Conservation (phyloP, 2,113 vertebrate genomes). For the Pelvicachromis taeniatus region DNA sequence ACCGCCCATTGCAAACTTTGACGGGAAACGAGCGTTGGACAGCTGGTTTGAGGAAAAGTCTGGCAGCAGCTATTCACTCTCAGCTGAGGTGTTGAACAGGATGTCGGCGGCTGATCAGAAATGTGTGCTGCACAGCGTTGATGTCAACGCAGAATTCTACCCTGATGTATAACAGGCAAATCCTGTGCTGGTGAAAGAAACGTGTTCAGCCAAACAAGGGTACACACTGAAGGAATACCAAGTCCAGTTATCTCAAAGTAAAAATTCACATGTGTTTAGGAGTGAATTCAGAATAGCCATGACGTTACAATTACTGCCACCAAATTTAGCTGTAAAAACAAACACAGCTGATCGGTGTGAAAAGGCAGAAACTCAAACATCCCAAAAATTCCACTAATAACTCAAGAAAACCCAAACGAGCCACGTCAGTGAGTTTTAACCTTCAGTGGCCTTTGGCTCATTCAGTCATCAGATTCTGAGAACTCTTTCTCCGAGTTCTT, state of each 20-base stretch:
- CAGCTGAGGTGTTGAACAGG: conserved; percentile 82
- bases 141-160: conserved; percentile 84
- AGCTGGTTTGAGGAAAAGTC: conserved; percentile 99
- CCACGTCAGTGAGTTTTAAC: neutral
- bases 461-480: rapidly evolving
- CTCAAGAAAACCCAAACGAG: neutral
- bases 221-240: neutral
- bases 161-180: conserved; percentile 76
- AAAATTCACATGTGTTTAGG: neutral
- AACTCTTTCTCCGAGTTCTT: rapidly evolving
- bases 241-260: neutral
- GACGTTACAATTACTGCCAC: neutral
- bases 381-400: neutral
- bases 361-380: neutral
- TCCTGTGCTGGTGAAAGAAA: neutral
- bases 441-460: neutral
- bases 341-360: neutral
- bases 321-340: neutral
- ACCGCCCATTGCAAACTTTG: conserved; percentile 84
- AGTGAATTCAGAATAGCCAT: neutral
- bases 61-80: conserved; percentile 82
- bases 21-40: conserved; percentile 89
- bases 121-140: conserved; percentile 77
- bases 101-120: conserved; percentile 85
- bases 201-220: neutral